Percentiles rank a stretch among this genome's conserved stretches.
Evolutionary conservation across 2,888 invertebrate genomes (phyloP).

Genomic region (Harpagoxenus sublaevis): DNA sequence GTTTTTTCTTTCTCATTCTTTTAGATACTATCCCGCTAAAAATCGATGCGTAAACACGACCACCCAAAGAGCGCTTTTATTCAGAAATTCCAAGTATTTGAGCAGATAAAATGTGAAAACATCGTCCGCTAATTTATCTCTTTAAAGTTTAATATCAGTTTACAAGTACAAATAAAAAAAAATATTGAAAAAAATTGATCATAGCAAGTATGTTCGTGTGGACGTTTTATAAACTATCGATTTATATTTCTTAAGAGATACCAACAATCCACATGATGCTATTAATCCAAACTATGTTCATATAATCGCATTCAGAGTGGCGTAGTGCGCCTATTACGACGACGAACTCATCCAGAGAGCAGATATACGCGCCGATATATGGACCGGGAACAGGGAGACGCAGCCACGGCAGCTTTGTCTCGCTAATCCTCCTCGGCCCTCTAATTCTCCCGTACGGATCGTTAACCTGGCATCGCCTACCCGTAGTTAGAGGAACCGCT

Average conservation of each 20-base stretch:
- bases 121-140: neutral
- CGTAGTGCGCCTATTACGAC: neutral
- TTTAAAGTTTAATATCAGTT: neutral
- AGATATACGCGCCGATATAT: neutral
- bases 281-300: neutral
- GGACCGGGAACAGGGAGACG: neutral
- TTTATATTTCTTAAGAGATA: neutral
- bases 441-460: constrained; percentile 72
- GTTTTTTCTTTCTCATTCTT: constrained; percentile 29
- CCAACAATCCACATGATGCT: neutral
- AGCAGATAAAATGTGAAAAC: neutral
- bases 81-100: neutral
- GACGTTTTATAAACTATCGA: neutral
- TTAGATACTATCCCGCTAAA: constrained; percentile 64
- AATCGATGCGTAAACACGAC: constrained; percentile 53
- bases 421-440: constrained; percentile 66
- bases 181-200: neutral
- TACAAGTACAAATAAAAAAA: neutral
- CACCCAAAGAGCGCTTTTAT: constrained; percentile 23
- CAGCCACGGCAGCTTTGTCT: constrained; percentile 59
- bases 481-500: neutral
- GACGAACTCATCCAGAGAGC: neutral
- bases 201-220: neutral
- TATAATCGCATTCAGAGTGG: constrained; percentile 2
- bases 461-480: constrained; percentile 64